Conservation (phyloP, 2,113 vertebrate genomes). For the Pluvialis apricaria region DNA sequence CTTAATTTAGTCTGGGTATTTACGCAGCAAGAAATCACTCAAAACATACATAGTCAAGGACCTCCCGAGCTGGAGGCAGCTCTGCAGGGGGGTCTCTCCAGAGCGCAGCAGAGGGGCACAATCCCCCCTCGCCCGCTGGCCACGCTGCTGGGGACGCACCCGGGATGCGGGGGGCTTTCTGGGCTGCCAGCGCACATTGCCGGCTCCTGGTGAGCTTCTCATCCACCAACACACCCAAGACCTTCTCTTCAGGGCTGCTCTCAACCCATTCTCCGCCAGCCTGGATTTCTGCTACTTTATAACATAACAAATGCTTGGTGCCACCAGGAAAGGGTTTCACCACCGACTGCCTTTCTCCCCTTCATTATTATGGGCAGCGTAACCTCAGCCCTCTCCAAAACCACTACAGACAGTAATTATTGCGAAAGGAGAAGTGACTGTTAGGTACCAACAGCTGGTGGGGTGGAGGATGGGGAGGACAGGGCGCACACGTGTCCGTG, state of each 20-base stretch:
- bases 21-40: not conserved
- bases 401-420: not conserved
- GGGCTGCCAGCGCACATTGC: not conserved
- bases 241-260: no score
- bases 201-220: not conserved
- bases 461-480: not conserved
- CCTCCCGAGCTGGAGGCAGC: no score
- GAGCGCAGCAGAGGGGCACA: no score
- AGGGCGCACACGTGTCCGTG: fast-evolving
- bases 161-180: no score
- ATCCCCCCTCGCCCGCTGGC: no score
- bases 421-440: not conserved
- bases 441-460: not conserved
- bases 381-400: not conserved
- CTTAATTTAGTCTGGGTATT: not conserved
- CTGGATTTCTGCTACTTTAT: not conserved
- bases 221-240: no score
- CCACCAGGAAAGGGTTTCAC: not conserved
- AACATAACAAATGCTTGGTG: not conserved
- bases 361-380: not conserved
- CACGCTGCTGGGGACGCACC: no score
- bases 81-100: no score
- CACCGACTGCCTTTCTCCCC: not conserved
- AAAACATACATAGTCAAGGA: not conserved
- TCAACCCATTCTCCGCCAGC: no score